Base-by-base conservation (phyloP, 2,888 invertebrate genomes). In the Geotrupes spiniger region DNA sequence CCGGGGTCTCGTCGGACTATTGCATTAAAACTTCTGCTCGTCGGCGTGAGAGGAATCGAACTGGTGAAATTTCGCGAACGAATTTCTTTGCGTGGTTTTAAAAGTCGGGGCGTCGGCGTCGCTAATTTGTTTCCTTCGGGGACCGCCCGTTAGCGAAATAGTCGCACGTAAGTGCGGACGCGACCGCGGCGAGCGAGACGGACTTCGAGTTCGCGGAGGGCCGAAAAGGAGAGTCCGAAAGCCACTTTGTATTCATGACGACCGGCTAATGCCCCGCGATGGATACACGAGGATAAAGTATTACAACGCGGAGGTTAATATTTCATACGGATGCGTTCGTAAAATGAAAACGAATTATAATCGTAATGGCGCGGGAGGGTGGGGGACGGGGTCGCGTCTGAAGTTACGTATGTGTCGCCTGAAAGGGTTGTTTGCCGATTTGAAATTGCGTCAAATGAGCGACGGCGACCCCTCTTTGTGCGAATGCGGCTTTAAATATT, bases 261-360 rank as follows among this genome's bases (percentile, higher is more conserved):
- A 49, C 51, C 21, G 57, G 55, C 55, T 55, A 57, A 57, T 55
- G 51, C 53, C 51, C 53, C 48, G 57, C 55, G 54, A 55, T 55
- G 57, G 57, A 55, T 55, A 53, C 51, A 45, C 52, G 46, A 47
- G 53, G 48, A 49, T 51, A 56, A 54, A 45, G 49, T 52, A 49
- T 52, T 54, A 57, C 54, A 58, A 56, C 53, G 51, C 53, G 51
- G 51, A 54, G 53, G 54, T 55, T 60, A 58, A 60, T 60, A 60
- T 58, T 60, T 60, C 58, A 60, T 57, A 52, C 51, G 53, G 47
- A 53, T 46, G 51, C 46, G 51, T 46, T 51, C 50, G 45, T 51
- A 51, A 51, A 56, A 56, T 56, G 21, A 56, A 56, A 56, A 56
- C 43, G 49, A 51, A 42, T 43, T 48, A 50, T 42, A 51, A 51